These are phyloP conservation scores for Drosophila obscura DNA, from an alignment of 1,140 invertebrate species.

Conservation along the genomic window DNA sequence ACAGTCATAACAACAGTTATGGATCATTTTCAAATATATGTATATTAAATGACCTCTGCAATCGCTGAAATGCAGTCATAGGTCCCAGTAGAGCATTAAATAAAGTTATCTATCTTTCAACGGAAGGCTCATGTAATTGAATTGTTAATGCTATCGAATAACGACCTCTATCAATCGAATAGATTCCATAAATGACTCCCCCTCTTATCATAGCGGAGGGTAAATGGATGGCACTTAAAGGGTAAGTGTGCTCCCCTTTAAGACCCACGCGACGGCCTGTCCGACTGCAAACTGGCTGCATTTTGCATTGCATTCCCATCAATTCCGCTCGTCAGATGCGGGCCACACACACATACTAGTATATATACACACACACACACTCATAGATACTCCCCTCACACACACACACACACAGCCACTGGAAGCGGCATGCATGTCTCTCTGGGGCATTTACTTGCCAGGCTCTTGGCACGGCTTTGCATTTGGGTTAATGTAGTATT, in stretches of 20 bases:
- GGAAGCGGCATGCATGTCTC: slow-evolving; percentile 41
- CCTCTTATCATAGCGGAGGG: slow-evolving; percentile 28
- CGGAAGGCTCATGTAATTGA: too few species aligned
- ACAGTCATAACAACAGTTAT: too few species aligned
- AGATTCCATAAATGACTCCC: slow-evolving; percentile 20
- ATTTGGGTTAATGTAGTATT: slow-evolving; percentile 82
- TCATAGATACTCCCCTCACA: slow-evolving; percentile 5
- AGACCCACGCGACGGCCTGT: slow-evolving; percentile 17
- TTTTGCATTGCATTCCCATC: slow-evolving; percentile 42
- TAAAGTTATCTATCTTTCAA: too few species aligned
- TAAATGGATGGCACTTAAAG: slow-evolving; percentile 10
- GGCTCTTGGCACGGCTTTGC: slow-evolving; percentile 77
- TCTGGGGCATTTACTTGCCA: slow-evolving; percentile 67
- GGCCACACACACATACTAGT: slow-evolving; percentile 14
- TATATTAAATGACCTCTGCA: too few species aligned
- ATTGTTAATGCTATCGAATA: too few species aligned
- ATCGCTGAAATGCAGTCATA: too few species aligned
- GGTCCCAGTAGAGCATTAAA: too few species aligned
- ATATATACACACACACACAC: slow-evolving; percentile 1
- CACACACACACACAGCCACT: slow-evolving; percentile 7
- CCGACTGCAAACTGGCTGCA: slow-evolving; percentile 32
- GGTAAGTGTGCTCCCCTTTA: slow-evolving; percentile 28
- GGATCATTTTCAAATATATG: too few species aligned
- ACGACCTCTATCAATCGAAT: neutral
- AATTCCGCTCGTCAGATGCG: slow-evolving; percentile 53